Evolutionary conservation across 1,140 invertebrate species (phyloP).

Genomic region (Drosophila athabasca): DNA sequence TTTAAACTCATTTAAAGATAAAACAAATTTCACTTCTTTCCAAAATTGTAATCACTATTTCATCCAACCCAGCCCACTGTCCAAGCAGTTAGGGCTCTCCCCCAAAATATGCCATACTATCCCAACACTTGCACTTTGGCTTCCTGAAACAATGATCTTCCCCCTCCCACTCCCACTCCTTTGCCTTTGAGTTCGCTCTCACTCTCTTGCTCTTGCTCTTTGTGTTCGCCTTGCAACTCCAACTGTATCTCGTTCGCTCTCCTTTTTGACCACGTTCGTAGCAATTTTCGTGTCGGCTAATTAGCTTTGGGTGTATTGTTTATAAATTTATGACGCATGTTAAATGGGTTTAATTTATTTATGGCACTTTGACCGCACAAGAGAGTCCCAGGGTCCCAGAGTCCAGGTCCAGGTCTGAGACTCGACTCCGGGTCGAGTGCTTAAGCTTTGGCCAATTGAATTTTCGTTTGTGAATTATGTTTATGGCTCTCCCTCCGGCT

Average conservation of each 20-base stretch:
- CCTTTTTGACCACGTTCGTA: conserved; percentile 54
- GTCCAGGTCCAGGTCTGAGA: conserved; percentile 33
- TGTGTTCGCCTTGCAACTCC: conserved; percentile 7
- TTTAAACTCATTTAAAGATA: background rate
- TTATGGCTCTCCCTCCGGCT: conserved; percentile 40
- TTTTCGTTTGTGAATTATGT: conserved; percentile 72
- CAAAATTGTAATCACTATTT: background rate
- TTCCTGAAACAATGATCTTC: conserved; percentile 5
- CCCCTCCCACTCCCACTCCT: background rate
- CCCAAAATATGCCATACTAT: conserved; percentile 48
- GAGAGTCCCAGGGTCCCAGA: conserved; percentile 15
- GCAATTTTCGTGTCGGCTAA: conserved; percentile 78
- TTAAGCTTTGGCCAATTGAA: conserved; percentile 69
- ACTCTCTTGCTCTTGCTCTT: background rate
- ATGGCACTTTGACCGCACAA: conserved; percentile 62
- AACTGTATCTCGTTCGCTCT: background rate
- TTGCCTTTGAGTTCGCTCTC: background rate
- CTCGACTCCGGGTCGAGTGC: conserved; percentile 26
- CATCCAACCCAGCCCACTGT: background rate
- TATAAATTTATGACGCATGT: conserved; percentile 80
- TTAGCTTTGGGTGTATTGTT: conserved; percentile 80
- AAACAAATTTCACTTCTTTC: background rate
- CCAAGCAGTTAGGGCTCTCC: background rate
- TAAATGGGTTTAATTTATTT: conserved; percentile 82
- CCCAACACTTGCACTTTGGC: conserved; percentile 48